Conservation (phyloP, 1,140 invertebrate species). For the Apis dorsata region DNA sequence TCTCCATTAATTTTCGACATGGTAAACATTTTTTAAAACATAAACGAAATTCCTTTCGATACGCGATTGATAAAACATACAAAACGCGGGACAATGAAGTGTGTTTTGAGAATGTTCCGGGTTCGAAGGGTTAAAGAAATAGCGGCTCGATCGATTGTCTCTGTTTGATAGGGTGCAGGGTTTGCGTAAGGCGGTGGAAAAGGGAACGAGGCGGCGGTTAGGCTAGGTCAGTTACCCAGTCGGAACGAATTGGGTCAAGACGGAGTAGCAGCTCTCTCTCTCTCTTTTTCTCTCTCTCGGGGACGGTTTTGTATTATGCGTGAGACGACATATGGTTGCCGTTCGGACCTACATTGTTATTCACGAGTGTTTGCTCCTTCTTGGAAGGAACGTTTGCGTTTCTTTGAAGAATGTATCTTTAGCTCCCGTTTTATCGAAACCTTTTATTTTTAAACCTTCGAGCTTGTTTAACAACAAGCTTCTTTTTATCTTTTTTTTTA, state of each 20-base stretch:
- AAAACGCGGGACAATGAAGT: neutral
- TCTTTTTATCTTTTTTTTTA: too few species aligned
- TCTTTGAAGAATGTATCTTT: neutral
- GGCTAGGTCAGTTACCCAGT: constrained; percentile 69
- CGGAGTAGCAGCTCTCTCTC: constrained; percentile 46
- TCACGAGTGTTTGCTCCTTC: constrained; percentile 29
- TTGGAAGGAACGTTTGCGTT: constrained; percentile 21
- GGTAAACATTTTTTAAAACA: too few species aligned
- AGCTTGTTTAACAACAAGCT: neutral
- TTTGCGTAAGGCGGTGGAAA: neutral
- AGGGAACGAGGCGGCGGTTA: constrained; percentile 47
- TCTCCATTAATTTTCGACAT: too few species aligned
- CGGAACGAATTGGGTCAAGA: constrained; percentile 69
- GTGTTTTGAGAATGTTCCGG: neutral
- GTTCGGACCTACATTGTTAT: constrained; percentile 44
- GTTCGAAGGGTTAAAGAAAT: neutral
- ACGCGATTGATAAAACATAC: neutral
- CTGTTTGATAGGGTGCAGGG: neutral
- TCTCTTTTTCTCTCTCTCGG: neutral
- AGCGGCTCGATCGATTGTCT: neutral
- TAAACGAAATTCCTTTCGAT: neutral
- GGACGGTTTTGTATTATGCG: constrained; percentile 57
- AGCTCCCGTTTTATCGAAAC: neutral
- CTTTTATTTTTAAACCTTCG: neutral
- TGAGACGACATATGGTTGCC: constrained; percentile 61